Percentiles rank a stretch among this genome's conserved stretches.
Evolutionary conservation across 1,140 invertebrate genomes (phyloP).

Genomic region (Caerostris extrusa): DNA sequence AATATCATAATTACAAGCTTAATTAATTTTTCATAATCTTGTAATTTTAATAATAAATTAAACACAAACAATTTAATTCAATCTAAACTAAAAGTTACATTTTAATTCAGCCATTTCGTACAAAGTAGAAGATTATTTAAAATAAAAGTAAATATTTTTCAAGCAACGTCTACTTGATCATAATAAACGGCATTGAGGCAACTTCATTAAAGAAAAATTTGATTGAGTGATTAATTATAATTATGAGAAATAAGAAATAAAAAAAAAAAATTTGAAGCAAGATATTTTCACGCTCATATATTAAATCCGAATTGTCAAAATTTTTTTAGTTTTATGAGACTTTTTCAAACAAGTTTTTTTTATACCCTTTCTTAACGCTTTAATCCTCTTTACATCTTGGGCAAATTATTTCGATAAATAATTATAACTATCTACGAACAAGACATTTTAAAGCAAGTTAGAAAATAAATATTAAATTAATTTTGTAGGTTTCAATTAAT

Average conservation of each 20-base stretch:
- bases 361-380: background rate
- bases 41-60: too few relatives aligned
- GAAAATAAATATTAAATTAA: slow-evolving; percentile 15
- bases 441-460: slow-evolving; percentile 11
- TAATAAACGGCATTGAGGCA: background rate
- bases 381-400: slow-evolving; percentile 8
- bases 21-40: too few relatives aligned
- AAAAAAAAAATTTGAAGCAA: background rate
- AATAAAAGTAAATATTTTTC: background rate
- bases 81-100: too few relatives aligned
- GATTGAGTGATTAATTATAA: slow-evolving; percentile 37
- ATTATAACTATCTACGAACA: background rate
- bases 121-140: background rate
- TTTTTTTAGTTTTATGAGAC: background rate
- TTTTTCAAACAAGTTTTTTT: background rate
- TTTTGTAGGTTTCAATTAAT: background rate
- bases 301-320: slow-evolving; percentile 25
- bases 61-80: too few relatives aligned
- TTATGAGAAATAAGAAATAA: background rate
- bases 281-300: background rate
- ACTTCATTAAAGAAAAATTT: background rate
- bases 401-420: slow-evolving; percentile 11
- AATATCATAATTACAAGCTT: too few relatives aligned
- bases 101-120: too few relatives aligned
- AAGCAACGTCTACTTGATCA: background rate